Conservation (phyloP, 2,113 vertebrate genomes). For the Cryptoleucopteryx plumbea region DNA sequence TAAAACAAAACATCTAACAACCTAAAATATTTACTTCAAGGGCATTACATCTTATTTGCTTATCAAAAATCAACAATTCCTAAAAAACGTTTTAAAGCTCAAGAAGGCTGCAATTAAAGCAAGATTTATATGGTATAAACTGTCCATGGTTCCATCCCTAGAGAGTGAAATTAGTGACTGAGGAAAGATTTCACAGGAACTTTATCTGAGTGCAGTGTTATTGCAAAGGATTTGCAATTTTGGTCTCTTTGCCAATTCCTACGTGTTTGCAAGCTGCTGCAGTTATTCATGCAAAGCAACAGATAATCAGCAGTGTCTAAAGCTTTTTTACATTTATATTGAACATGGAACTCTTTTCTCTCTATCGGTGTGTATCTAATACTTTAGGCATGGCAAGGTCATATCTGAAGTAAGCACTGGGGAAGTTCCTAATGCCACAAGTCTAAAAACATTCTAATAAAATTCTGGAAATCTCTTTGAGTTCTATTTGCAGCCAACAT, state of each 20-base stretch:
- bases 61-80: slow-evolving; percentile 1
- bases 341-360: background rate
- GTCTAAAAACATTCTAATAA: background rate
- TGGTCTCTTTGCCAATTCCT: slow-evolving; percentile 44
- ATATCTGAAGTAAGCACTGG: background rate
- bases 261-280: slow-evolving; percentile 39
- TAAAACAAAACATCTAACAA: background rate
- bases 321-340: slow-evolving; percentile 37
- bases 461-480: background rate
- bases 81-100: slow-evolving; percentile 2
- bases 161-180: slow-evolving; percentile 48
- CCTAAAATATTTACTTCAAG: background rate
- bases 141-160: background rate
- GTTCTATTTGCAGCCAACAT: background rate
- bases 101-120: slow-evolving; percentile 39
- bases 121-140: slow-evolving; percentile 32
- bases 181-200: slow-evolving; percentile 61
- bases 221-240: slow-evolving; percentile 4
- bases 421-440: background rate
- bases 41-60: background rate
- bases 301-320: slow-evolving; percentile 22
- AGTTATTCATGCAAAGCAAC: slow-evolving; percentile 23
- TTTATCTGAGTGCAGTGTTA: background rate
- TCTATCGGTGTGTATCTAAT: background rate
- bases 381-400: background rate